Percentiles rank a stretch among this genome's conserved stretches.
phyloP scores from a whole-genome alignment of 2,113 vertebrate genomes.

The Lutjanus erythropterus region DNA sequence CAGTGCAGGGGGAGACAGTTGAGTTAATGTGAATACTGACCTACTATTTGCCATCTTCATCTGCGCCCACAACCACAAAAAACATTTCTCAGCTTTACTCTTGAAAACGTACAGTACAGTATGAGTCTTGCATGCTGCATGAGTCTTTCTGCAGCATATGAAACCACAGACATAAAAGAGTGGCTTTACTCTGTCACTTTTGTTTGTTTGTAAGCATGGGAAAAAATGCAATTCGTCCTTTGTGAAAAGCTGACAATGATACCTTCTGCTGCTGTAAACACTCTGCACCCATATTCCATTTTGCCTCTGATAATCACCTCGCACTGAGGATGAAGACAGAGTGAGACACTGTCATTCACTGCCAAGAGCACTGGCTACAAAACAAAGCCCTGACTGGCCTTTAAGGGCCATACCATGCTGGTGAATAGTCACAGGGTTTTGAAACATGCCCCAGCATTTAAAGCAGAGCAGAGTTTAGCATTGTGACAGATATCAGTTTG shows the following conservation, averaged over 20 bases:
- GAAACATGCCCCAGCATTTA: slow-evolving; percentile 35
- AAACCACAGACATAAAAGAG: slow-evolving; percentile 7
- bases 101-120: too few species aligned
- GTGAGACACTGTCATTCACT: slow-evolving; percentile 12
- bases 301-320: slow-evolving; percentile 27
- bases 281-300: background rate
- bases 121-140: slow-evolving; percentile 1
- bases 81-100: background rate
- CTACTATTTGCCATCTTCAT: background rate
- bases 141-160: background rate
- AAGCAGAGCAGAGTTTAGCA: slow-evolving; percentile 20
- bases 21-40: slow-evolving; percentile 1
- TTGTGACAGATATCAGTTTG: slow-evolving; percentile 36
- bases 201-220: background rate
- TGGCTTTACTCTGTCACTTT: background rate
- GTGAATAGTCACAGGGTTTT: slow-evolving; percentile 65
- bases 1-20: slow-evolving; percentile 2
- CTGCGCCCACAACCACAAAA: slow-evolving; percentile 20
- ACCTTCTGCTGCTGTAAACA: slow-evolving; percentile 7
- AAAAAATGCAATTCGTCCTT: background rate
- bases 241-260: slow-evolving; percentile 7
- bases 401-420: slow-evolving; percentile 22
- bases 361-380: slow-evolving; percentile 46
- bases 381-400: slow-evolving; percentile 41
- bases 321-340: slow-evolving; percentile 12